Conservation (phyloP, 2,888 invertebrate genomes). For the Zonitis immaculata region DNA sequence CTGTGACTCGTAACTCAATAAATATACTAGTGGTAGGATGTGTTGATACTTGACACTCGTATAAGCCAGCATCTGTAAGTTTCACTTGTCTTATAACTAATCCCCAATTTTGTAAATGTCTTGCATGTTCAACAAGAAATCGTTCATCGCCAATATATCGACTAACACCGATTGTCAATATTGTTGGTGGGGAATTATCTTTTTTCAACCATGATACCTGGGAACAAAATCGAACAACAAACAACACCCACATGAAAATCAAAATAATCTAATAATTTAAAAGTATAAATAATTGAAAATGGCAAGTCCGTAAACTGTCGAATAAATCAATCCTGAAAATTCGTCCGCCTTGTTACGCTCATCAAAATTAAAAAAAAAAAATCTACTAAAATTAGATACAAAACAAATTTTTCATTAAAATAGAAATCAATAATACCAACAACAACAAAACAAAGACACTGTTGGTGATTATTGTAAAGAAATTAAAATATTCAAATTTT, state of each 20-base stretch:
- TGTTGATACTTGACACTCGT: conserved; percentile 77
- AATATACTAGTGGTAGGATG: conserved; percentile 73
- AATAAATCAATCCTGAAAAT: no score
- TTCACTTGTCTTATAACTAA: conserved; percentile 65
- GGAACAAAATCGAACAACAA: conserved; percentile 19
- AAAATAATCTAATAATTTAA: no score
- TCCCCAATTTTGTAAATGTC: conserved; percentile 61
- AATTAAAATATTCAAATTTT: no score
- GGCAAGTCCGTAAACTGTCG: no score
- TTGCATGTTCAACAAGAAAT: conserved; percentile 58
- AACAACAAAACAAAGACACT: no score
- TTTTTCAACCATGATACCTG: conserved; percentile 70
- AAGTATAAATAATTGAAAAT: no score
- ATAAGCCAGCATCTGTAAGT: conserved; percentile 65
- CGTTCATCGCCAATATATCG: conserved; percentile 64
- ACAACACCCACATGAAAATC: conserved; percentile 34
- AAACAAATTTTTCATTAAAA: no score
- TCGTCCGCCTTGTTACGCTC: no score
- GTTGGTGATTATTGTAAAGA: no score
- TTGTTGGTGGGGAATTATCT: conserved; percentile 54
- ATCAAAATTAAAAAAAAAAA: no score
- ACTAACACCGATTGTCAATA: conserved; percentile 62
- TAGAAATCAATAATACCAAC: no score
- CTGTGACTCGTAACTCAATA: conserved; percentile 67
- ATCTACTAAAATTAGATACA: no score